Base-by-base conservation (phyloP, 1,140 invertebrate genomes). In the Heliconius himera region DNA sequence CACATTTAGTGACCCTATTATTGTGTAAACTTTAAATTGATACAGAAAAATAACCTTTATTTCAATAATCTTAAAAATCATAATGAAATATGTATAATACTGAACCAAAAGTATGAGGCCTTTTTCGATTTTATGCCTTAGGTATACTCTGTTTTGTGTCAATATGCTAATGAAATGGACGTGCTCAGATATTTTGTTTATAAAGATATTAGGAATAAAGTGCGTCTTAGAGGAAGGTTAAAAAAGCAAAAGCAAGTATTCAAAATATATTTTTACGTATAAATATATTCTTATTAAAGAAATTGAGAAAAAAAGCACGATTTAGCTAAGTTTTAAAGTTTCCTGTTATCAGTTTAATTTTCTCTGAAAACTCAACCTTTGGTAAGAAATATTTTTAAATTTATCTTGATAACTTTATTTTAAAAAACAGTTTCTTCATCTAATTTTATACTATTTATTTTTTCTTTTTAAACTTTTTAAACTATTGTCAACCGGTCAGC, bases 1-100 rank as follows among this genome's bases (percentile, higher is more conserved):
- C 84, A 88, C 86, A 90, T 91, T 91, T 91, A 93, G 89, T 87
- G 77, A 79, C 80, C 74, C 80, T 81, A 54, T 73, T 79, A 80
- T 73, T 77, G 80, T 54, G 76, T 74, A 79, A 83, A 82, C 82
- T 74, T 11, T 72, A 16, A 54, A 71, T 56, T 56, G 16, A 51
- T 29, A 72, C n/a, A 38, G n/a, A 22, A 78, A 81, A 70, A 71
- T 78, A 20, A 16, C 18, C 73, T 70, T 60, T 78, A 78, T 46
- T 29, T 13, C 11, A 5, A 29, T 60, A 18, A 5, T 4, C 3
- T 66, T 66, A 29, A 66, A 22, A 66, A 66, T 66, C 60, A 29
- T 29, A 29, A 66, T 66, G 3, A 13, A 16, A 66, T 66, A 66
- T 66, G 3, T 66, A 16, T 11, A 29, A 22, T n/a, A 66, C 0